Evolutionary conservation across 2,797 vertebrate genomes (phyloP), one percentile per base, ranked within the genome.

Genomic region (Peromyscus aztecus): DNA sequence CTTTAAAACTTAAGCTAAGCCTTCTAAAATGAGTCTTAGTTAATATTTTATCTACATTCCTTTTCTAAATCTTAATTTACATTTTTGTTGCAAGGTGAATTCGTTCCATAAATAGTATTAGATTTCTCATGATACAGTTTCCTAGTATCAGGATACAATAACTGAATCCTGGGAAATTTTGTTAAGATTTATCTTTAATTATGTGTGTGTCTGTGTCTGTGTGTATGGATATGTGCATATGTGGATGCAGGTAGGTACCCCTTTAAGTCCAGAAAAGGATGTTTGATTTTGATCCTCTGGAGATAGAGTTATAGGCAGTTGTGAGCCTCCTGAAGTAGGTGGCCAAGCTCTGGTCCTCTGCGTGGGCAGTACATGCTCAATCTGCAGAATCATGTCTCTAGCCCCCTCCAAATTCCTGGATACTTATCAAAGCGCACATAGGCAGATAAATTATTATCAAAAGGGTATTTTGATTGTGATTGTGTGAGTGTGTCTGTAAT

Each of bases 21-120:
- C 71, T 94, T 95, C 57, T 85, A 92, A 95, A 94, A 84, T 93
- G 59, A 52, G 23, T 59, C n/a, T 67, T 75, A 78, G n/a, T 83
- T 78, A 89, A 92, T 37, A 86, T 80, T 91, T 91, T 90, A 63
- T 59, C 52, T 76, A 37, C 43, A 43, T 88, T 90, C 92, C 61
- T 85, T 84, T 69, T n/a, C 61, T 86, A 90, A 92, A 94, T 29
- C n/a, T 29, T 92, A 93, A 95, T n/a, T 87, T 88, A 49, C 34
- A 77, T 75, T 93, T 94, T 52, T 65, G 24, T 78, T 89, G 75
- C 78, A 83, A 4, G 16, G 57, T 87, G 49, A 92, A 37, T 86
- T 75, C 80, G 69, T 94, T 34, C 63, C 75, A 85, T 40, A 92
- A 27, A 65, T 67, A 87, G 34, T 57, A 63, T 37, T 83, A 12